These are phyloP conservation scores for Istiophorus platypterus DNA, from an alignment of 2,113 vertebrate genomes.

Conservation along the genomic window DNA sequence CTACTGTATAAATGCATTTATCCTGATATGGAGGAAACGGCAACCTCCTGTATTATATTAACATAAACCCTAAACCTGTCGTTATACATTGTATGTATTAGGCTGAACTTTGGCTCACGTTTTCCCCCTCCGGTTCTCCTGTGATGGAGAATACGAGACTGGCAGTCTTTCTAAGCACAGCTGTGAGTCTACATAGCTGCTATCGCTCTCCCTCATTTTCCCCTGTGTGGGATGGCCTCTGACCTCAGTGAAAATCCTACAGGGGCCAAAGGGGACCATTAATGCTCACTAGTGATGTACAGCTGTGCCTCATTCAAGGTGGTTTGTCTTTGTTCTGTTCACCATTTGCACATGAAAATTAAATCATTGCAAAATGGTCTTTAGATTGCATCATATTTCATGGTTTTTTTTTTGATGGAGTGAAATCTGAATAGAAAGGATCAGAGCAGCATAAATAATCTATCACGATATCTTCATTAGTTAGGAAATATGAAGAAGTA, in stretches of 20 bases:
- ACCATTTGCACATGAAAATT: conserved; percentile 24
- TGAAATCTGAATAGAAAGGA: conserved; percentile 17
- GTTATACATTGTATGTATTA: conserved; percentile 57
- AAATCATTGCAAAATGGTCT: conserved; percentile 24
- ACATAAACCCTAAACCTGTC: conserved; percentile 66
- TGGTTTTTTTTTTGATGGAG: background rate
- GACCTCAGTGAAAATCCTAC: conserved; percentile 66
- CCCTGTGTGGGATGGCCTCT: conserved; percentile 69
- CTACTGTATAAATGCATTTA: conserved; percentile 48
- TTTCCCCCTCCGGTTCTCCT: conserved; percentile 43
- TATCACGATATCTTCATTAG: background rate
- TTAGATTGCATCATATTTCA: conserved; percentile 21
- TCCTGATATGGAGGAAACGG: conserved; percentile 37
- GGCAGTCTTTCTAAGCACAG: conserved; percentile 63
- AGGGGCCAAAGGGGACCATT: conserved; percentile 53
- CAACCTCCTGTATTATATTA: conserved; percentile 71
- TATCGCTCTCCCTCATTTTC: conserved; percentile 36
- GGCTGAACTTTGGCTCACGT: conserved; percentile 56
- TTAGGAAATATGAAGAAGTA: too few relatives aligned
- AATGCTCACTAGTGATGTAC: conserved; percentile 61
- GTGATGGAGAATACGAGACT: conserved; percentile 59
- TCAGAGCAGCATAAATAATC: background rate
- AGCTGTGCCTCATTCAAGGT: conserved; percentile 51
- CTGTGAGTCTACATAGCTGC: conserved; percentile 55
- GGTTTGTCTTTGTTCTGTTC: conserved; percentile 34